A percentile compares a stretch with the other conserved stretches of the same genome.
phyloP scores from a whole-genome alignment of 2,113 vertebrate genomes.

The Chaetura pelagica region DNA sequence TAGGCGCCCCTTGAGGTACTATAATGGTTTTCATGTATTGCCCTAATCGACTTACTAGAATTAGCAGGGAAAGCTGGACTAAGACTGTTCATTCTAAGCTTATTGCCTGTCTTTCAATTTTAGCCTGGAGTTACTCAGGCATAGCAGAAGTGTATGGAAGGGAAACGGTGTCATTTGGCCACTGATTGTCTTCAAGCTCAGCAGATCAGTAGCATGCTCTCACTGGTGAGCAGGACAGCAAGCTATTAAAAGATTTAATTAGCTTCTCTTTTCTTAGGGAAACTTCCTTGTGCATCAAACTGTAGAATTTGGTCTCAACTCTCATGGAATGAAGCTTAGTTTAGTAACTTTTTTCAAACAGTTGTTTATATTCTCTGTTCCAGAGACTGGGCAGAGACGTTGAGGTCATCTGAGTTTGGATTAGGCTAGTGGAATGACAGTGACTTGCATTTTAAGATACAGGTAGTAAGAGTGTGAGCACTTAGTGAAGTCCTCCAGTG shows the following conservation, averaged over 20 bases:
- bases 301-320: neutral
- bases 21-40: neutral
- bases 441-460: neutral
- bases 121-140: neutral
- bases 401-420: neutral
- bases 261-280: neutral
- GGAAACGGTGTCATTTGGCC: neutral
- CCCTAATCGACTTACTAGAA: neutral
- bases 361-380: neutral
- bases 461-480: neutral
- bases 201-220: neutral
- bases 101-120: neutral
- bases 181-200: neutral
- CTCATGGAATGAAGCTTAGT: neutral
- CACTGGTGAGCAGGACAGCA: neutral
- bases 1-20: neutral
- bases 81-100: neutral
- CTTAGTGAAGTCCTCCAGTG: neutral
- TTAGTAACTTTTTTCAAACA: neutral
- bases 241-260: neutral
- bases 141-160: neutral
- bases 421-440: neutral
- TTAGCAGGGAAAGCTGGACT: neutral
- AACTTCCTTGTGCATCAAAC: neutral
- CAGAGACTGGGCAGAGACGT: neutral